A percentile compares a stretch with the other conserved stretches of the same genome.
phyloP scores from a whole-genome alignment of 2,113 vertebrate genomes.

The Orientallactaga bullata region DNA sequence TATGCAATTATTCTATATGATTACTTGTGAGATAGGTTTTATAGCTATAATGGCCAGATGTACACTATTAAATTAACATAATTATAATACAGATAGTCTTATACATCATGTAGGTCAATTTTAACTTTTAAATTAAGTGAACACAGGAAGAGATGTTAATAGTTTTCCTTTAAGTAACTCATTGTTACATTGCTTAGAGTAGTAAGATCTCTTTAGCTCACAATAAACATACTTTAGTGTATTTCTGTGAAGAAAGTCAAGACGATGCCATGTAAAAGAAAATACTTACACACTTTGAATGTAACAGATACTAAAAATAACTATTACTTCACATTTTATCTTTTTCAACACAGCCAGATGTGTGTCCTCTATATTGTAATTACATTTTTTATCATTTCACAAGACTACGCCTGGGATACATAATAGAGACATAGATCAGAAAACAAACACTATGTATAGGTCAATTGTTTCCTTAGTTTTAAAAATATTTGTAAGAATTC shows the following conservation, averaged over 20 bases:
- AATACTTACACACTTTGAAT: background rate
- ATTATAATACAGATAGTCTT: background rate
- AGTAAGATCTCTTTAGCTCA: background rate
- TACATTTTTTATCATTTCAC: constrained; percentile 30
- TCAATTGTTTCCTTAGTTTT: no score
- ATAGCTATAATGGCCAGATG: constrained; percentile 1
- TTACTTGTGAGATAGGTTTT: constrained; percentile 26
- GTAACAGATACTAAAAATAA: background rate
- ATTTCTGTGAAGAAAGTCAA: constrained; percentile 11
- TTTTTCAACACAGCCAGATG: constrained; percentile 33
- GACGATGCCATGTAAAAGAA: background rate
- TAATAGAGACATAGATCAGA: background rate
- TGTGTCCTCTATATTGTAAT: constrained; percentile 12
- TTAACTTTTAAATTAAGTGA: background rate
- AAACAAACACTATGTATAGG: constrained; percentile 6
- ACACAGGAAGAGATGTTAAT: constrained; percentile 19
- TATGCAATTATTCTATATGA: constrained; percentile 51
- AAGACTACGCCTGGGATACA: background rate
- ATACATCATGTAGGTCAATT: constrained; percentile 28
- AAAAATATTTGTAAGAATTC: no score
- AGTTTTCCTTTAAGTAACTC: background rate
- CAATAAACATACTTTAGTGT: background rate
- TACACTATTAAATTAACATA: constrained; percentile 15
- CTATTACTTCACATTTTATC: constrained; percentile 35
- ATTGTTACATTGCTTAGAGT: background rate